Evolutionary conservation across 2,888 invertebrate genomes (phyloP).

Genomic region (Hedya salicella): DNA sequence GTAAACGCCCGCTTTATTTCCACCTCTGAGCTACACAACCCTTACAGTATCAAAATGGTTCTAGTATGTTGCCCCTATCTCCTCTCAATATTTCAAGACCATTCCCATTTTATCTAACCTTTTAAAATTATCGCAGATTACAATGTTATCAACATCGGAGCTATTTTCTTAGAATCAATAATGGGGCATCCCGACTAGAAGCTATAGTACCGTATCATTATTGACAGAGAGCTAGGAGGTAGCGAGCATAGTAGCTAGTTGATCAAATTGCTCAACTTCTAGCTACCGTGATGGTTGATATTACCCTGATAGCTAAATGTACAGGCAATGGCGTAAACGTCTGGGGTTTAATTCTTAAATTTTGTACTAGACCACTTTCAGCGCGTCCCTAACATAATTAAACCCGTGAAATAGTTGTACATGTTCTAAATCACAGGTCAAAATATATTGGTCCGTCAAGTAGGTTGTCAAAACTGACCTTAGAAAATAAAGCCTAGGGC

Average conservation of each 20-base stretch:
- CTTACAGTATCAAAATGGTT: too few relatives aligned
- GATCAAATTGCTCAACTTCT: slow-evolving; percentile 27
- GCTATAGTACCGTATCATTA: slow-evolving; percentile 18
- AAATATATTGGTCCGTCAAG: too few relatives aligned
- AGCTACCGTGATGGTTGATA: slow-evolving; percentile 23
- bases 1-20: too few relatives aligned
- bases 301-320: neutral
- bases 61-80: neutral
- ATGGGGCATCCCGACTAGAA: slow-evolving; percentile 6
- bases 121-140: slow-evolving; percentile 20
- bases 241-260: slow-evolving; percentile 2
- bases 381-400: too few relatives aligned
- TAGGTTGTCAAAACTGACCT: too few relatives aligned
- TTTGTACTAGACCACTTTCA: too few relatives aligned
- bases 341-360: too few relatives aligned
- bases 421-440: too few relatives aligned
- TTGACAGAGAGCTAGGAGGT: neutral
- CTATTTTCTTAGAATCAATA: slow-evolving; percentile 32
- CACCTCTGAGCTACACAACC: too few relatives aligned
- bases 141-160: slow-evolving; percentile 12
- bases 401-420: too few relatives aligned
- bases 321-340: neutral
- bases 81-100: neutral
- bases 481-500: too few relatives aligned
- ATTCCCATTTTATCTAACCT: slow-evolving; percentile 4